phyloP scores from a whole-genome alignment of 2,888 invertebrate genomes.

The Lepidocyrtinus sp. region DNA sequence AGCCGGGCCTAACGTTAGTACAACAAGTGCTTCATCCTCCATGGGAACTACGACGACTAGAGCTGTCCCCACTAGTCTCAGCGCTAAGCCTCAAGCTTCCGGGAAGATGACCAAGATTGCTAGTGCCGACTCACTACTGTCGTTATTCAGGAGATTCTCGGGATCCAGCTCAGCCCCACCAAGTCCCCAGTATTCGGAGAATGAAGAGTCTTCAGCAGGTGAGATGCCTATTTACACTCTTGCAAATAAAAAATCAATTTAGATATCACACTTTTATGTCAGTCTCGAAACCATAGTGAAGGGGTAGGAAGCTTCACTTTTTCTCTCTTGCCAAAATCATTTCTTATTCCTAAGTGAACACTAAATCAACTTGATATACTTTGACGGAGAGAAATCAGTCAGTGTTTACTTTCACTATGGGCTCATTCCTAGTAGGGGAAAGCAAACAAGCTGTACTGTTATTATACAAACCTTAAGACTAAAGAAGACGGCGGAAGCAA shows the following conservation, averaged over 20 bases:
- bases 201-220: conserved; percentile 79
- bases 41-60: conserved; percentile 70
- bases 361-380: too few species aligned
- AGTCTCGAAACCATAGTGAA: neutral
- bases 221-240: too few species aligned
- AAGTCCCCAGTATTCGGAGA: conserved; percentile 83
- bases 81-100: conserved; percentile 43
- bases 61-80: conserved; percentile 57
- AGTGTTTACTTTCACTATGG: neutral
- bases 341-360: neutral
- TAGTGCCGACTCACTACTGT: conserved; percentile 85
- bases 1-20: conserved; percentile 51
- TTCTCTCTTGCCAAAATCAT: neutral
- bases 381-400: neutral
- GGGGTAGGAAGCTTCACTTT: neutral
- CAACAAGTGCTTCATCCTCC: conserved; percentile 29
- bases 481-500: too few species aligned
- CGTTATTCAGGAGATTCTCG: conserved; percentile 77
- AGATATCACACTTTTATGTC: neutral
- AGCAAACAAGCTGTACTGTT: neutral
- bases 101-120: conserved; percentile 77
- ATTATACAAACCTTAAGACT: neutral
- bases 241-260: too few species aligned
- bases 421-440: neutral
- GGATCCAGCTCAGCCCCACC: conserved; percentile 81